Evolutionary conservation across 1,140 invertebrate genomes (phyloP), one percentile per base, ranked within the genome.

Genomic region (Tetramorium simillimum): DNA sequence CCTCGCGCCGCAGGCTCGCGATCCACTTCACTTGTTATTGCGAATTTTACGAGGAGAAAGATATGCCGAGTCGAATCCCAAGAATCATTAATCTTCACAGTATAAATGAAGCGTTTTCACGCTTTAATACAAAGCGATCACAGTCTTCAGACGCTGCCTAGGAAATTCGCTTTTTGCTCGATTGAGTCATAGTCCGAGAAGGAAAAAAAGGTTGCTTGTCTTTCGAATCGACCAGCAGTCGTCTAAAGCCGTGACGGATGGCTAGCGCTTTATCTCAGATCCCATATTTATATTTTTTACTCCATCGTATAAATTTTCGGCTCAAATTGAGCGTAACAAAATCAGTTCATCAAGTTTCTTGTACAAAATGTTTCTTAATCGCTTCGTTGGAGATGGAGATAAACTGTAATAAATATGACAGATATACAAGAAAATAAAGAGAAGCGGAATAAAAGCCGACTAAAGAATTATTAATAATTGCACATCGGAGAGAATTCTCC

Each of bases 41-140:
- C n/a, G 37, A 56, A 87, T 67, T 72, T 86, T 69, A 24, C 24
- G 77, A 70, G 18, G 18, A 70, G 10, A 53, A 10, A 43, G 65
- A n/a, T 33, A 43, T 3, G 80, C 28, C 46, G 7, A 24, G 28
- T 18, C 56, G 6, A 10, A 7, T 40, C 65, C 56, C 40, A 12
- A 33, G 33, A 65, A 62, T 87, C 67, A 84, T 87, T 87, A 87
- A 82, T 87, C 78, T 84, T 87, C 49, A 33, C 58, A 14, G 37
- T 51, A 51, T 81, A 70, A 81, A 81, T 81, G 78, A 81, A 81
- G 49, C 65, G 78, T 81, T 81, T 81, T 81, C 78, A 70, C 78
- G 65, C 63, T 81, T 81, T 81, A 70, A 81, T 58, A 81, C 78
- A 81, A 81, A 81, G 78, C 78, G 65, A 81, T 81, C 65, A 70